Conservation (phyloP, 1,140 invertebrate species). For the Trinorchestia longiramus region DNA sequence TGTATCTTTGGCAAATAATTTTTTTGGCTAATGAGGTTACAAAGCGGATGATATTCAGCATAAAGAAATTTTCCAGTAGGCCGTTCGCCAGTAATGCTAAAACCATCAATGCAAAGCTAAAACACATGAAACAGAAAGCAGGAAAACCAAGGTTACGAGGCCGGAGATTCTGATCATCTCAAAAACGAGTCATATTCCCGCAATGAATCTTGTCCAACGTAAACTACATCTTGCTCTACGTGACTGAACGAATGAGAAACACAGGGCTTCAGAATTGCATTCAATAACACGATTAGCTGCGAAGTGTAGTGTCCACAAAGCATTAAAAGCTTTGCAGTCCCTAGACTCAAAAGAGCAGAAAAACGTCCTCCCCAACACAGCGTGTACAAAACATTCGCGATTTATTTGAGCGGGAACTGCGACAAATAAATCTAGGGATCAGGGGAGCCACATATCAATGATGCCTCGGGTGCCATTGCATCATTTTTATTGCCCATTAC, state of each 20-base stretch:
- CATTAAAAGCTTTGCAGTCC: background rate
- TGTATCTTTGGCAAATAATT: background rate
- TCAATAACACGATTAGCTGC: background rate
- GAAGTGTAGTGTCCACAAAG: background rate
- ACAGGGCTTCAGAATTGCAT: background rate
- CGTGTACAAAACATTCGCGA: background rate
- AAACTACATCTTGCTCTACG: background rate
- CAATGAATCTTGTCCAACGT: background rate
- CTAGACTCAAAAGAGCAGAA: background rate
- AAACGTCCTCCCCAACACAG: background rate
- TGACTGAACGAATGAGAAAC: background rate
- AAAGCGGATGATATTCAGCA: background rate
- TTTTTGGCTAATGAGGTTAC: background rate
- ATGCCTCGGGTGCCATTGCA: background rate
- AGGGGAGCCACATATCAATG: constrained; percentile 11
- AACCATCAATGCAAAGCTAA: background rate
- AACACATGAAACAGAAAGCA: background rate
- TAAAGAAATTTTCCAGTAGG: background rate
- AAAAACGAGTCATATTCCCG: too few relatives aligned
- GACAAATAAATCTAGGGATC: constrained; percentile 17
- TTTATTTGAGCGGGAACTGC: background rate
- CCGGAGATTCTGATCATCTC: background rate
- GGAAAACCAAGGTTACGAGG: background rate
- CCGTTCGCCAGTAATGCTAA: background rate
- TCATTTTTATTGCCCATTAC: constrained; percentile 35